Conservation (phyloP, 1,140 invertebrate species). For the Coenobita brevimanus region DNA sequence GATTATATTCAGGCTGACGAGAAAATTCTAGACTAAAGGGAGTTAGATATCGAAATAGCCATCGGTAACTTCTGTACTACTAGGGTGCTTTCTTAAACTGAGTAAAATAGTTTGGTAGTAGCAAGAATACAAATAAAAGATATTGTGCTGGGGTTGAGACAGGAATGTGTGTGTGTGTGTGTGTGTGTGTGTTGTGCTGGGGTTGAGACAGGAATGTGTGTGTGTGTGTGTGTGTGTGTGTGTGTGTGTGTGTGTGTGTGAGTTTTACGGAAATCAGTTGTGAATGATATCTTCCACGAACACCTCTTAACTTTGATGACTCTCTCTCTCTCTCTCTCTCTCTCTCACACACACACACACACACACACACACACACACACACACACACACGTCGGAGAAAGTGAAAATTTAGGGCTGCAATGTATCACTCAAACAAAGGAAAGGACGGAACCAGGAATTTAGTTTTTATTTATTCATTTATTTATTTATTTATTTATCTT, state of each 20-base stretch:
- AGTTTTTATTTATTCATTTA: not conserved
- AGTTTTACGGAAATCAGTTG: not conserved
- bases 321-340: not conserved
- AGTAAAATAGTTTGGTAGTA: too few species aligned
- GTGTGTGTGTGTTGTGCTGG: too few species aligned
- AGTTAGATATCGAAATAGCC: too few species aligned
- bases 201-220: not conserved
- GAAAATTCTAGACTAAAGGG: too few species aligned
- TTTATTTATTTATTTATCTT: not conserved
- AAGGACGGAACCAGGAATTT: too few species aligned
- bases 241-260: not conserved
- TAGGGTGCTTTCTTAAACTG: too few species aligned
- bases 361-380: too few species aligned
- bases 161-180: not conserved
- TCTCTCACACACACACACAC: too few species aligned
- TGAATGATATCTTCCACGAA: not conserved
- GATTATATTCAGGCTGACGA: too few species aligned
- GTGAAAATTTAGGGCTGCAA: too few species aligned
- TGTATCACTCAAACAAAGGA: too few species aligned
- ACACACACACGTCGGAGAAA: too few species aligned
- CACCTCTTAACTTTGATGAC: not conserved
- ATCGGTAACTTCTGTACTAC: not conserved
- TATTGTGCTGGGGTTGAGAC: not conserved
- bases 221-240: not conserved
- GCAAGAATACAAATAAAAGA: not conserved